Percentiles rank a stretch among this genome's conserved stretches.
These are phyloP conservation scores for Mamestra brassicae DNA, from an alignment of 2,888 invertebrate species.

Conservation along the genomic window DNA sequence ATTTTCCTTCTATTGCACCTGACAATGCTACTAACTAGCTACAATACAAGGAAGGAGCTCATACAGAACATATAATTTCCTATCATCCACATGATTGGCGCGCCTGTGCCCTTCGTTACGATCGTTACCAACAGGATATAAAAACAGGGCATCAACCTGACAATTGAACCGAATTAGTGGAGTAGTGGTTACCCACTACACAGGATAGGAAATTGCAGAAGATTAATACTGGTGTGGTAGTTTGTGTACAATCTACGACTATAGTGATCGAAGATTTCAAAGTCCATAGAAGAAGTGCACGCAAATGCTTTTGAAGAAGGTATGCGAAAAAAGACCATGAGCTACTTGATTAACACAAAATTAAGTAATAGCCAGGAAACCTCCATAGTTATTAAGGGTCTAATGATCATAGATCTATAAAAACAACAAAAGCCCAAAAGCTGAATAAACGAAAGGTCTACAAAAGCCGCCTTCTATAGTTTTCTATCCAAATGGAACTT, in stretches of 20 bases:
- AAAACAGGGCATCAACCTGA: conserved; percentile 71
- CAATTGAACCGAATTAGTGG: conserved; percentile 70
- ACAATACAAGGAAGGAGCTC: conserved; percentile 31
- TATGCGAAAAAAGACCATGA: background rate
- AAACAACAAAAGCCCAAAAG: no score
- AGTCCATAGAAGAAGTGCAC: background rate
- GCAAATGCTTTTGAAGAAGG: background rate
- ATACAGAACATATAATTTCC: conserved; percentile 37
- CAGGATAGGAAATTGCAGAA: conserved; percentile 31
- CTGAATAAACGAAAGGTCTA: no score
- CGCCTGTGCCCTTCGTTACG: conserved; percentile 56
- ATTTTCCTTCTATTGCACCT: conserved; percentile 36
- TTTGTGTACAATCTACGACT: background rate
- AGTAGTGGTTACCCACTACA: conserved; percentile 9
- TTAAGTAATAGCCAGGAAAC: no score
- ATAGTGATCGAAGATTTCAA: background rate
- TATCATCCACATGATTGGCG: conserved; percentile 35
- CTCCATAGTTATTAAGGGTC: no score
- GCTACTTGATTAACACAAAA: no score
- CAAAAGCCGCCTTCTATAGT: background rate
- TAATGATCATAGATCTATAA: no score
- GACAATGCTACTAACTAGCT: conserved; percentile 14
- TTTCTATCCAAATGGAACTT: conserved; percentile 19
- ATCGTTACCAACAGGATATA: conserved; percentile 66
- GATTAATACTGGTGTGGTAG: background rate